Conservation (phyloP, 2,888 invertebrate genomes). For the Prostheceraeus crozeri region DNA sequence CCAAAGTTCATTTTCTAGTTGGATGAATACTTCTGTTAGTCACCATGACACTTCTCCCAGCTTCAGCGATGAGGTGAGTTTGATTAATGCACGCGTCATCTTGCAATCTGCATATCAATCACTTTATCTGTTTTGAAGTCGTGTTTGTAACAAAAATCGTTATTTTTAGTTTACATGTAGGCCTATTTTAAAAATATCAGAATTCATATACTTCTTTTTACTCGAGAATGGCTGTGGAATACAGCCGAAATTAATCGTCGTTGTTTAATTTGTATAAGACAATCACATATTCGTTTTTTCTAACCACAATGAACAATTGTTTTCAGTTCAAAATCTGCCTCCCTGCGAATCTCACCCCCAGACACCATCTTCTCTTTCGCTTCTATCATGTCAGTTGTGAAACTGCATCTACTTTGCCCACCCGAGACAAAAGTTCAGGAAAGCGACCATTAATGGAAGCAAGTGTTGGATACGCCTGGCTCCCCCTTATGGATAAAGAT, state of each 20-base stretch:
- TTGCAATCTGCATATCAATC: too few species aligned
- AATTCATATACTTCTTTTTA: too few species aligned
- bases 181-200: too few species aligned
- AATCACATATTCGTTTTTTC: too few species aligned
- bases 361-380: conserved; percentile 85
- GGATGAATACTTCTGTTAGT: conserved; percentile 63
- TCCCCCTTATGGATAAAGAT: conserved; percentile 70
- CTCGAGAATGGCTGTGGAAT: too few species aligned
- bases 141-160: too few species aligned
- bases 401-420: conserved; percentile 39
- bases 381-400: conserved; percentile 87
- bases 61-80: conserved; percentile 73
- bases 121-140: too few species aligned
- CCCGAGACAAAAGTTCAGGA: conserved; percentile 43
- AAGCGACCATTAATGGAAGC: conserved; percentile 47
- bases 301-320: too few species aligned
- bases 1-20: conserved; percentile 61
- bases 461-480: conserved; percentile 87
- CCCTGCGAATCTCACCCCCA: conserved; percentile 72
- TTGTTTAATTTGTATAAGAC: too few species aligned
- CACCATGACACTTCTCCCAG: conserved; percentile 81
- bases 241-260: too few species aligned
- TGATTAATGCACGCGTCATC: neutral
- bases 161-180: too few species aligned
- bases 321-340: conserved; percentile 71